Percentiles rank a stretch among this genome's conserved stretches.
Conservation (phyloP, 2,888 invertebrate species). For the Amblyjoppa fuscipennis region DNA sequence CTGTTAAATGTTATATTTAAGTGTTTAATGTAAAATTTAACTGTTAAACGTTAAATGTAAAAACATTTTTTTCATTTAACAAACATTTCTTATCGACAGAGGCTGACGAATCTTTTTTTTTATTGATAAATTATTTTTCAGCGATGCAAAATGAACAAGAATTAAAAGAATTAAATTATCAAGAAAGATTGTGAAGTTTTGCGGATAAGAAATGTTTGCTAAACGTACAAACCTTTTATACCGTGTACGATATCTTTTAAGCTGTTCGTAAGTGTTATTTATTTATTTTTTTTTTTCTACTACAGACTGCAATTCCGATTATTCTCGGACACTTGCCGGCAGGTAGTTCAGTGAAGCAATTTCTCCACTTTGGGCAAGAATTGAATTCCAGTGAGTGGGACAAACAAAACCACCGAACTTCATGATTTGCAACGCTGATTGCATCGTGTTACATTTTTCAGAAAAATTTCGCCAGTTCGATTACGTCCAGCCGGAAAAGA, state of each 20-base stretch:
- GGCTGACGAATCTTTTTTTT: too few species aligned
- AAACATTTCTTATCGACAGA: too few species aligned
- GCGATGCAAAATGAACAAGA: not conserved
- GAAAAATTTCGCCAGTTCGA: slow-evolving; percentile 86
- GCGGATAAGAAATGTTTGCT: too few species aligned
- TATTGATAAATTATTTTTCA: too few species aligned
- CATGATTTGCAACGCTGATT: not conserved
- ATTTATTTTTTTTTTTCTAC: slow-evolving; percentile 61
- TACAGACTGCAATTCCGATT: slow-evolving; percentile 89
- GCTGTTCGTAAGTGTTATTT: not conserved
- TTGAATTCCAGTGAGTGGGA: slow-evolving; percentile 72
- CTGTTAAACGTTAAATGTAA: too few species aligned
- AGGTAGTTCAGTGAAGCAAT: slow-evolving; percentile 89
- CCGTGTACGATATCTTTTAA: too few species aligned
- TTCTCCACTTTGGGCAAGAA: slow-evolving; percentile 90
- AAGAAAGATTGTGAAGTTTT: not conserved
- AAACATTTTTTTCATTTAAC: too few species aligned
- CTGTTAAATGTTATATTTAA: too few species aligned
- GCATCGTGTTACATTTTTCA: slow-evolving; percentile 49
- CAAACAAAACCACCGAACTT: not conserved
- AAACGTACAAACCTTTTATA: not conserved
- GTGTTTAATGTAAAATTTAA: too few species aligned
- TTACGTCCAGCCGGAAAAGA: slow-evolving; percentile 85
- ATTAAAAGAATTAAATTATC: too few species aligned
- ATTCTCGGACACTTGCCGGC: slow-evolving; percentile 89